Conservation (phyloP, 2,888 invertebrate species). For the Opisthograptis luteolata region DNA sequence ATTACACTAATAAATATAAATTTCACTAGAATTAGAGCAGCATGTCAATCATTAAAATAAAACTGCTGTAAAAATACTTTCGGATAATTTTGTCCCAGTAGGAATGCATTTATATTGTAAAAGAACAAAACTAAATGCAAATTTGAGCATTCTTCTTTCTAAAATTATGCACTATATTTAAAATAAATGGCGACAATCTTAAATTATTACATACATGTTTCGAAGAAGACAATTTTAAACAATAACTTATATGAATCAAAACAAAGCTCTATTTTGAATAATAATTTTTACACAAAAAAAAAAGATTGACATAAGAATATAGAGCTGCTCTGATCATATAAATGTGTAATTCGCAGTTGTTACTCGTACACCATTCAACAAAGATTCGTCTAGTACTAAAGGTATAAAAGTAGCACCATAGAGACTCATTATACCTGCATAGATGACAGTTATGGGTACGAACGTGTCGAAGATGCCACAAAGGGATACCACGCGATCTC, state of each 20-base stretch:
- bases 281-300: too few relatives aligned
- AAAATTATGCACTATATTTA: slow-evolving; percentile 3
- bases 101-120: slow-evolving; percentile 4
- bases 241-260: too few relatives aligned
- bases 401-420: slow-evolving; percentile 26
- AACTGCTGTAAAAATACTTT: too few relatives aligned
- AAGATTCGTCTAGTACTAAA: slow-evolving; percentile 12
- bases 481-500: too few relatives aligned
- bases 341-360: neutral
- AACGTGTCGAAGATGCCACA: too few relatives aligned
- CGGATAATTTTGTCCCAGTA: neutral
- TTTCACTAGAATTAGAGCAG: slow-evolving; percentile 7
- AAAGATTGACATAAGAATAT: too few relatives aligned
- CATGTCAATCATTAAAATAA: neutral
- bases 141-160: slow-evolving; percentile 47
- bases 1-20: slow-evolving; percentile 8
- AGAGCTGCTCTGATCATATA: neutral
- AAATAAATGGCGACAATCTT: neutral
- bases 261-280: too few relatives aligned
- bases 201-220: neutral
- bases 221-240: too few relatives aligned
- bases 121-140: slow-evolving; percentile 48
- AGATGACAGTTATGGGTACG: neutral
- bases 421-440: slow-evolving; percentile 10
- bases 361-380: slow-evolving; percentile 4